phyloP scores from a whole-genome alignment of 2,113 vertebrate genomes.

The Pao palembangensis region DNA sequence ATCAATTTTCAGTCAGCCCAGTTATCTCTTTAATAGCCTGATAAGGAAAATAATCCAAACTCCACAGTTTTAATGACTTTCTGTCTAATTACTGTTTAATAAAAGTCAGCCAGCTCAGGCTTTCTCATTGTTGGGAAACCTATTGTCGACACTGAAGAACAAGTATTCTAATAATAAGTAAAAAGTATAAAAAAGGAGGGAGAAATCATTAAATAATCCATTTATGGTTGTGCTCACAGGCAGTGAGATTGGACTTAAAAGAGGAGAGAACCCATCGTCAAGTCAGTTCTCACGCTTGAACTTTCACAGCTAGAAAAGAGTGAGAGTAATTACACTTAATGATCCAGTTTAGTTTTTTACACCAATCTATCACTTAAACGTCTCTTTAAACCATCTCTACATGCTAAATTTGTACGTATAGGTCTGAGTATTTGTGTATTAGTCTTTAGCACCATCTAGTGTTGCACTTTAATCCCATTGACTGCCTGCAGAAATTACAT shows the following conservation, averaged over 20 bases:
- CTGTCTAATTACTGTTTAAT: slow-evolving; percentile 69
- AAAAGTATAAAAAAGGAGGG: slow-evolving; percentile 21
- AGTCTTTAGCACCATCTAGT: slow-evolving; percentile 63
- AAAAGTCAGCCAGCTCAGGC: slow-evolving; percentile 42
- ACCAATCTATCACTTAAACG: background rate
- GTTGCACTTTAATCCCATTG: slow-evolving; percentile 8
- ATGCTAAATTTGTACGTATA: too few species aligned
- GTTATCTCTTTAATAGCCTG: slow-evolving; percentile 68
- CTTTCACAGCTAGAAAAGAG: slow-evolving; percentile 1
- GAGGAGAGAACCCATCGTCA: slow-evolving; percentile 40
- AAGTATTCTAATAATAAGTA: slow-evolving; percentile 24
- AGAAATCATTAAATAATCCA: slow-evolving; percentile 31
- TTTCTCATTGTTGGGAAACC: slow-evolving; percentile 50
- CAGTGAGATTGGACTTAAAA: slow-evolving; percentile 27
- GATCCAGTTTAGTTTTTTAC: background rate
- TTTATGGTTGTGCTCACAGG: slow-evolving; percentile 45
- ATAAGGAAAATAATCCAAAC: slow-evolving; percentile 76
- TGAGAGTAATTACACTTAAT: too few species aligned
- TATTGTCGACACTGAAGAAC: slow-evolving; percentile 54
- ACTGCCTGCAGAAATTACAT: background rate
- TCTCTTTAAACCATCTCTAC: background rate
- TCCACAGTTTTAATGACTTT: slow-evolving; percentile 77
- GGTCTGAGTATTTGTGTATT: background rate
- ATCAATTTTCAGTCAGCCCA: slow-evolving; percentile 69
- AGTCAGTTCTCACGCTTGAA: slow-evolving; percentile 55